Evolutionary conservation across 2,888 invertebrate genomes (phyloP).

Genomic region (Platycheirus albimanus): DNA sequence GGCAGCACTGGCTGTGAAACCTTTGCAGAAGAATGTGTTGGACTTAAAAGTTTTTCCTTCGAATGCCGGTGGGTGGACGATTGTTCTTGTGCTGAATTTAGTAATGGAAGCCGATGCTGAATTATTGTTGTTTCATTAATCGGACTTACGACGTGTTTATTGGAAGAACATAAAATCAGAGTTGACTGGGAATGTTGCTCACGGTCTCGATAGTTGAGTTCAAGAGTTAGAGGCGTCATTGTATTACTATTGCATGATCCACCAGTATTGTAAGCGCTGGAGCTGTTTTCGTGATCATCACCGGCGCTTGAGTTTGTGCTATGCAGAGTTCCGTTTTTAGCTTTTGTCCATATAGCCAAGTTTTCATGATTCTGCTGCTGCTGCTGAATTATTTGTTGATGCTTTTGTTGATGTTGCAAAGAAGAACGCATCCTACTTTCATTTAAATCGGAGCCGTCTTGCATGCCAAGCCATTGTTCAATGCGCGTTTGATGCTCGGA

Average conservation of each 20-base stretch:
- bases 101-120: constrained; percentile 47
- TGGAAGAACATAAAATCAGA: constrained; percentile 47
- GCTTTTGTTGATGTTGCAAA: constrained; percentile 72
- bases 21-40: constrained; percentile 44
- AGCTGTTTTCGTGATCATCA: constrained; percentile 86
- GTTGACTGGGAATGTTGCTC: constrained; percentile 53
- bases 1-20: constrained; percentile 17
- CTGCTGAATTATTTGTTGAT: constrained; percentile 63
- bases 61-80: constrained; percentile 26
- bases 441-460: constrained; percentile 58
- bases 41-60: constrained; percentile 59
- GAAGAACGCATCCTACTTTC: constrained; percentile 38
- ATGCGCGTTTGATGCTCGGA: constrained; percentile 77
- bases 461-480: constrained; percentile 80
- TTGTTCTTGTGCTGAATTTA: constrained; percentile 30
- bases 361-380: constrained; percentile 63
- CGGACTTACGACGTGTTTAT: constrained; percentile 36
- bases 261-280: constrained; percentile 86
- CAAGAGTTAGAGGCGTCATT: constrained; percentile 83
- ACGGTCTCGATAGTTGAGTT: constrained; percentile 79
- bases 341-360: constrained; percentile 44
- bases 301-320: constrained; percentile 77
- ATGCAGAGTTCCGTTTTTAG: constrained; percentile 75
- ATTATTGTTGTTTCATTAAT: constrained; percentile 28
- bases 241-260: constrained; percentile 89